A percentile compares a stretch with the other conserved stretches of the same genome.
phyloP scores from a whole-genome alignment of 2,888 invertebrate genomes.

The Nipponacmea schrenckii region DNA sequence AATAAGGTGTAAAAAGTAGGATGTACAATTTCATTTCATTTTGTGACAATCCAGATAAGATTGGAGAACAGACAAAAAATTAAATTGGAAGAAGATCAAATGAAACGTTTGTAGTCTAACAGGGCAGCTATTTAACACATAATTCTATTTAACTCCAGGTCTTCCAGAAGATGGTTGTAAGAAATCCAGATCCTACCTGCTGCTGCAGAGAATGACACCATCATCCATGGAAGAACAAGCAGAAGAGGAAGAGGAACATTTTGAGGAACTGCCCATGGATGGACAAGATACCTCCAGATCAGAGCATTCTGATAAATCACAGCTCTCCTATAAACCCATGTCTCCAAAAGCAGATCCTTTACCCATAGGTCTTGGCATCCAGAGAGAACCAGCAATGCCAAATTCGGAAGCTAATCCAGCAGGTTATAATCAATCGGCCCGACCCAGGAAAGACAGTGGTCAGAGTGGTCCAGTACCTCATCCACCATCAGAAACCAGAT shows the following conservation, averaged over 20 bases:
- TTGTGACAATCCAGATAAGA: too few relatives aligned
- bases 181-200: conserved; percentile 56
- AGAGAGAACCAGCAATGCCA: conserved; percentile 43
- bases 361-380: conserved; percentile 52
- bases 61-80: too few relatives aligned
- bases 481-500: background rate
- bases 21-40: too few relatives aligned
- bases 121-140: too few relatives aligned
- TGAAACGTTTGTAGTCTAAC: too few relatives aligned
- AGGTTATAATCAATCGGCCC: background rate
- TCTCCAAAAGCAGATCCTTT: conserved; percentile 64
- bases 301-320: conserved; percentile 41
- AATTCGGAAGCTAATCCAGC: conserved; percentile 23
- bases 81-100: too few relatives aligned
- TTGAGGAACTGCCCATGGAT: conserved; percentile 35
- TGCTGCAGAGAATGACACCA: conserved; percentile 46
- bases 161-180: conserved; percentile 56
- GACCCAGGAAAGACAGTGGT: background rate
- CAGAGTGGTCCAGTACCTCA: background rate
- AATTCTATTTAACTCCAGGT: conserved; percentile 32
- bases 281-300: conserved; percentile 34
- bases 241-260: conserved; percentile 44
- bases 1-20: too few relatives aligned
- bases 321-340: conserved; percentile 62
- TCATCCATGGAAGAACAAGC: conserved; percentile 39